A percentile compares a stretch with the other conserved stretches of the same genome.
Conservation (phyloP, 2,113 vertebrate genomes). For the Lepisosteus oculatus region DNA sequence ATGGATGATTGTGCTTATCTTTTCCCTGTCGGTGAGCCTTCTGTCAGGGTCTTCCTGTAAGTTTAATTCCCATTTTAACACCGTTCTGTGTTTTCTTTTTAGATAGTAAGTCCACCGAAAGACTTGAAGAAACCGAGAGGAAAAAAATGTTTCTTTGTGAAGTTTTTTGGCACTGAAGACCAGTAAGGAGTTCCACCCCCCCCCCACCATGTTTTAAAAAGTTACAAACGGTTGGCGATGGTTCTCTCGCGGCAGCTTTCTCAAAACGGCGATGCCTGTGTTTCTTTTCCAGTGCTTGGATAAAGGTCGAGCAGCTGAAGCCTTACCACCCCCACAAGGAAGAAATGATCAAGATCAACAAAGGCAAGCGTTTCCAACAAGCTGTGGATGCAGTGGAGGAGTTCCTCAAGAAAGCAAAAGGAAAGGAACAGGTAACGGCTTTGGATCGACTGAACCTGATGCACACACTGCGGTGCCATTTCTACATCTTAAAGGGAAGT, state of each 20-base stretch:
- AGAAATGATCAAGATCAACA: constrained; percentile 98
- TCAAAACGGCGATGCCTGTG: background rate
- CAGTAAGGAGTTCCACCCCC: constrained; percentile 75
- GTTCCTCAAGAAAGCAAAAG: constrained; percentile 90
- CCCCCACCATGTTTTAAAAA: background rate
- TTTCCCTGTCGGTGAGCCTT: too few species aligned
- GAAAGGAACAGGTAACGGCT: constrained; percentile 83
- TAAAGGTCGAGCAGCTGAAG: constrained; percentile 98
- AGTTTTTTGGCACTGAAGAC: constrained; percentile 98
- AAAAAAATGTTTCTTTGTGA: constrained; percentile 98
- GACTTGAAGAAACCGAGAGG: constrained; percentile 96
- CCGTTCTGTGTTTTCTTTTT: constrained; percentile 35
- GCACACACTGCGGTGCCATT: too few species aligned
- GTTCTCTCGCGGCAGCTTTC: background rate
- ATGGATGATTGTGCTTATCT: too few species aligned
- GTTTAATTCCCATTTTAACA: background rate
- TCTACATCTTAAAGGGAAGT: too few species aligned
- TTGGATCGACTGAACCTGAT: too few species aligned
- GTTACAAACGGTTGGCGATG: background rate
- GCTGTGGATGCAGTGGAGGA: constrained; percentile 96
- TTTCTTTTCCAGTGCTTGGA: constrained; percentile 83
- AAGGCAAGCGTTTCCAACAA: constrained; percentile 97
- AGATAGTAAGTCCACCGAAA: constrained; percentile 97
- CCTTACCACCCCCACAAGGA: constrained; percentile 96
- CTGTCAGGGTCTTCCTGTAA: background rate